Percentiles rank a stretch among this genome's conserved stretches.
phyloP scores from a whole-genome alignment of 2,113 vertebrate genomes.

The Regulus satrapa region DNA sequence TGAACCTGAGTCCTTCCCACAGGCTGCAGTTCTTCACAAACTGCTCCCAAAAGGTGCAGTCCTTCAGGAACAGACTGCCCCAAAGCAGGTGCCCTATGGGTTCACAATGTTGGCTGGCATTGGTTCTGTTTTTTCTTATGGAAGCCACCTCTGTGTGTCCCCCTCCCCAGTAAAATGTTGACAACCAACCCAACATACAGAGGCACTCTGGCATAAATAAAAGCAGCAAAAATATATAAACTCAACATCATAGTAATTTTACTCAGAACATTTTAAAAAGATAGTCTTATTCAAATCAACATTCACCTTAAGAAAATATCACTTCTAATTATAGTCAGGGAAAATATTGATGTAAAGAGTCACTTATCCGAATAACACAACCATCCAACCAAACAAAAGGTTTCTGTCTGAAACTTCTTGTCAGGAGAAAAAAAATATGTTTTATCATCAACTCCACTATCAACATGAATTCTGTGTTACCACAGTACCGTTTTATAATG shows the following conservation, averaged over 20 bases:
- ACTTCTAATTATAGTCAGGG: not conserved
- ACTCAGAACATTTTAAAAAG: not conserved
- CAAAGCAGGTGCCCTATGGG: fast-evolving
- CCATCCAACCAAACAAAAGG: not conserved
- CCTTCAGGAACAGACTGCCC: not conserved
- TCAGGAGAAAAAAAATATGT: not conserved
- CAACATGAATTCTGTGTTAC: not conserved
- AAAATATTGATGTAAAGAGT: not conserved
- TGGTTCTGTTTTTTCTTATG: not conserved
- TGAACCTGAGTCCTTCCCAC: too few species aligned
- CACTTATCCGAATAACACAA: not conserved
- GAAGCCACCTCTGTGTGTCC: not conserved
- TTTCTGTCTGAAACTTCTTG: not conserved
- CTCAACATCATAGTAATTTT: not conserved
- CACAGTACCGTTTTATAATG: not conserved
- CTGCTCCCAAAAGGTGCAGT: not conserved
- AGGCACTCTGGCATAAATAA: not conserved
- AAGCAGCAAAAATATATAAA: not conserved
- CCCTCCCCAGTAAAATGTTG: not conserved
- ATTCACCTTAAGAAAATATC: not conserved
- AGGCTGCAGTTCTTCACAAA: not conserved
- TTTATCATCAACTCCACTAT: not conserved
- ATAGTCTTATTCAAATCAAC: not conserved
- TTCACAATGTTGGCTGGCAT: not conserved
- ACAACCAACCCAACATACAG: not conserved